Percentiles rank a stretch among this genome's conserved stretches.
These are phyloP conservation scores for Stegostoma tigrinum DNA, from an alignment of 2,113 vertebrate species.

Conservation along the genomic window DNA sequence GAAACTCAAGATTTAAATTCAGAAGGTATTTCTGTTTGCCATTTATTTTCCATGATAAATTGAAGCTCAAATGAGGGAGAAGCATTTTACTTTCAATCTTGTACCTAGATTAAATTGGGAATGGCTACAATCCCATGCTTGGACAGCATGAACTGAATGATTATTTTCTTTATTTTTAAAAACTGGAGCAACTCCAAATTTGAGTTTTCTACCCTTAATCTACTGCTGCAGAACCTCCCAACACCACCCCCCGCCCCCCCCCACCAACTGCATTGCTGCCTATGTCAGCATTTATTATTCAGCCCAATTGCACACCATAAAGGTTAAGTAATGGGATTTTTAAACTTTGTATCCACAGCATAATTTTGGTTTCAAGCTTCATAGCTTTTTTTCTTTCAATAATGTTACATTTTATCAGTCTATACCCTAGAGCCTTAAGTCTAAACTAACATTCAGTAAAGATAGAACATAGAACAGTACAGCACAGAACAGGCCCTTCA, in stretches of 20 bases:
- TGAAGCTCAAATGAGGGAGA: neutral
- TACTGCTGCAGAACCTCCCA: too few species aligned
- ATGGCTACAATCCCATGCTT: neutral
- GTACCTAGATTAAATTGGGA: neutral
- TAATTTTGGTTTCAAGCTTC: neutral
- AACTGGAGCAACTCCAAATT: neutral
- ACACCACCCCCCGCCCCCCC: too few species aligned
- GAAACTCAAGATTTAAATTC: conserved; percentile 1
- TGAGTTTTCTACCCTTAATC: neutral
- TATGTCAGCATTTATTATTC: too few species aligned
- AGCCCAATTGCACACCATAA: neutral
- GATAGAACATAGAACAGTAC: too few species aligned
- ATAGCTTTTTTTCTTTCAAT: neutral
- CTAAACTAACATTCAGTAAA: neutral
- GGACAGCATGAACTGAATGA: neutral
- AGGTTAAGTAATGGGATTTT: neutral
- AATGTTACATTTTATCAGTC: neutral
- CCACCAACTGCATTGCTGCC: too few species aligned
- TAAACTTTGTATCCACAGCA: neutral
- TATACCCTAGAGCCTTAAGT: neutral
- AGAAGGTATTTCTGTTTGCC: conserved; percentile 3
- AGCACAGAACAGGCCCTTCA: too few species aligned
- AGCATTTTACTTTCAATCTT: neutral
- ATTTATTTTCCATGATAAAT: neutral
- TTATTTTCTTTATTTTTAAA: neutral